phyloP scores from a whole-genome alignment of 2,113 vertebrate genomes.

The Channa maculata region DNA sequence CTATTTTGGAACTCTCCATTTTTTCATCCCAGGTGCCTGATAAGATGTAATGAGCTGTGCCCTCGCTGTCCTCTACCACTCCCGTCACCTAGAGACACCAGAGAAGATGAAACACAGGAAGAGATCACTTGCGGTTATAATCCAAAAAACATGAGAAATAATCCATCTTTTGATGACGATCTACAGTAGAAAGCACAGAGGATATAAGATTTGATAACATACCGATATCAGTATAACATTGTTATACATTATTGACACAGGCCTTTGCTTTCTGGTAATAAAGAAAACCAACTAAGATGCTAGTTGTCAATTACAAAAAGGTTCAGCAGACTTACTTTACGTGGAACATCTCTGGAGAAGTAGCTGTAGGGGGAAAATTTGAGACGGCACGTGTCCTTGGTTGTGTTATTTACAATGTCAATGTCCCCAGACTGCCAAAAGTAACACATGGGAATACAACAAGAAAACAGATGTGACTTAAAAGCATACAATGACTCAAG shows the following conservation, averaged over 20 bases:
- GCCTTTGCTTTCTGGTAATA: not conserved
- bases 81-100: slow-evolving; percentile 87
- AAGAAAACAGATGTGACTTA: slow-evolving; percentile 29
- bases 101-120: slow-evolving; percentile 20
- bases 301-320: slow-evolving; percentile 3
- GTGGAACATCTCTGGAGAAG: slow-evolving; percentile 93
- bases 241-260: too few relatives aligned
- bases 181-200: too few relatives aligned
- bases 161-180: too few relatives aligned
- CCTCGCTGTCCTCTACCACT: slow-evolving; percentile 88
- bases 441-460: slow-evolving; percentile 26
- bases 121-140: slow-evolving; percentile 6
- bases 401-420: slow-evolving; percentile 92
- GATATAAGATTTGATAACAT: too few relatives aligned
- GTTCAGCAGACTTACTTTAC: slow-evolving; percentile 85
- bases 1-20: slow-evolving; percentile 93
- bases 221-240: too few relatives aligned
- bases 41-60: slow-evolving; percentile 90
- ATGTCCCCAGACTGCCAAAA: slow-evolving; percentile 92
- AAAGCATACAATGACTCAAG: not conserved
- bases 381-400: slow-evolving; percentile 93
- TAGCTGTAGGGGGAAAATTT: slow-evolving; percentile 98
- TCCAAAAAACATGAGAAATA: too few relatives aligned
- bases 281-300: not conserved
- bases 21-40: slow-evolving; percentile 96